Evolutionary conservation across 2,113 vertebrate species (phyloP).

Genomic region (Amphiprion percula): DNA sequence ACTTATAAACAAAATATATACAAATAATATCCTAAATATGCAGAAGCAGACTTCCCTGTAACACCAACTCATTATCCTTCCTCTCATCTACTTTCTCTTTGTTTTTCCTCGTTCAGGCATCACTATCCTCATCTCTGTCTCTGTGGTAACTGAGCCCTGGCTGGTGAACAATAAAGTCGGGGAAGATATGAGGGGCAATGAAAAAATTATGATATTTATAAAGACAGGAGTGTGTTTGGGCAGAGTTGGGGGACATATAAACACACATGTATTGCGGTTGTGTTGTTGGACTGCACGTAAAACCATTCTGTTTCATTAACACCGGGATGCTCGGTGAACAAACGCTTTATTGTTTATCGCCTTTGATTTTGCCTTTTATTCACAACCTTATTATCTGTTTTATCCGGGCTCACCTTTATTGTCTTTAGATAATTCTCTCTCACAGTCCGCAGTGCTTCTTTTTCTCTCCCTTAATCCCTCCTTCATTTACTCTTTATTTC

Average conservation of each 20-base stretch:
- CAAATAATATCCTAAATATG: too few relatives aligned
- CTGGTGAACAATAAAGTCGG: conserved; percentile 21
- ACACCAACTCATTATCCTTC: not conserved
- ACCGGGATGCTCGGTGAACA: conserved; percentile 7
- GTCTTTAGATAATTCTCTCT: conserved; percentile 36
- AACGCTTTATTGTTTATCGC: conserved; percentile 32
- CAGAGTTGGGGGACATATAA: conserved; percentile 42
- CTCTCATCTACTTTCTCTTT: not conserved
- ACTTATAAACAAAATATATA: too few relatives aligned
- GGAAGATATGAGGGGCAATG: conserved; percentile 18
- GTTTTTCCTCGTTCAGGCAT: not conserved
- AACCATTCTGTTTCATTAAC: conserved; percentile 29
- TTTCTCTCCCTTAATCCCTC: conserved; percentile 61
- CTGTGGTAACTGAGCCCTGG: not conserved
- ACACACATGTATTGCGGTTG: not conserved
- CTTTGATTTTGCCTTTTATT: conserved; percentile 48
- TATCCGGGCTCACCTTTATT: conserved; percentile 27
- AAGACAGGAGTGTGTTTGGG: conserved; percentile 21
- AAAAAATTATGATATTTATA: conserved; percentile 62
- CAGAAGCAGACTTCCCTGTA: too few relatives aligned
- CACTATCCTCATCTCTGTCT: not conserved
- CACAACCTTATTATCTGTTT: conserved; percentile 30
- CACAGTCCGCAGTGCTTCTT: not conserved
- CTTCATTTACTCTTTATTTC: conserved; percentile 67
- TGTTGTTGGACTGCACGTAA: not conserved